Evolutionary conservation across 2,888 invertebrate genomes (phyloP).

Genomic region (Dioctria linearis): DNA sequence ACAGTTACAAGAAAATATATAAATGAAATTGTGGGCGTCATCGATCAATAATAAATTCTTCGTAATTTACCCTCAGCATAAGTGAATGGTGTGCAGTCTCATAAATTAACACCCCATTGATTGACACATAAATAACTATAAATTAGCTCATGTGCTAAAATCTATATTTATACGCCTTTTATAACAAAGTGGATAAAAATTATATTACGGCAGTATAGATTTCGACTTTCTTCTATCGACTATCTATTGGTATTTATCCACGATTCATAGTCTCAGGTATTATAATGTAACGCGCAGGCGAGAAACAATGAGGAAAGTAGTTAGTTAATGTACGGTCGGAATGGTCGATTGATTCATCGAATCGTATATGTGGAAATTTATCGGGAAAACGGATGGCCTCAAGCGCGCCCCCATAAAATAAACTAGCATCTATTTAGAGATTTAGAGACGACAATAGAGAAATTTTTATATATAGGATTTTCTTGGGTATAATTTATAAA

Average conservation of each 20-base stretch:
- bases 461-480: background rate
- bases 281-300: too few relatives aligned
- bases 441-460: background rate
- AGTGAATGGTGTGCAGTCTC: slow-evolving; percentile 21
- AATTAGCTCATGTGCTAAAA: slow-evolving; percentile 36
- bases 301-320: slow-evolving; percentile 34
- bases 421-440: background rate
- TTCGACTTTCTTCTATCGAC: slow-evolving; percentile 14
- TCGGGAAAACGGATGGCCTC: slow-evolving; percentile 28
- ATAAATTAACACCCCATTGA: slow-evolving; percentile 45
- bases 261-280: too few relatives aligned
- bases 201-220: background rate
- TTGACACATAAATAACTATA: slow-evolving; percentile 42
- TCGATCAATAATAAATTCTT: slow-evolving; percentile 40
- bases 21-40: slow-evolving; percentile 49
- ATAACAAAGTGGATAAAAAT: slow-evolving; percentile 8
- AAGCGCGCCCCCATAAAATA: background rate
- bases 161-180: slow-evolving; percentile 26
- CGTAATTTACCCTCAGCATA: slow-evolving; percentile 16
- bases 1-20: background rate
- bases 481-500: background rate
- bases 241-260: too few relatives aligned
- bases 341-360: background rate
- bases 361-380: slow-evolving; percentile 16
- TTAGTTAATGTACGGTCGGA: background rate